Evolutionary conservation across 2,888 invertebrate genomes (phyloP), one percentile per base, ranked within the genome.

Genomic region (Tachystola acroxantha): DNA sequence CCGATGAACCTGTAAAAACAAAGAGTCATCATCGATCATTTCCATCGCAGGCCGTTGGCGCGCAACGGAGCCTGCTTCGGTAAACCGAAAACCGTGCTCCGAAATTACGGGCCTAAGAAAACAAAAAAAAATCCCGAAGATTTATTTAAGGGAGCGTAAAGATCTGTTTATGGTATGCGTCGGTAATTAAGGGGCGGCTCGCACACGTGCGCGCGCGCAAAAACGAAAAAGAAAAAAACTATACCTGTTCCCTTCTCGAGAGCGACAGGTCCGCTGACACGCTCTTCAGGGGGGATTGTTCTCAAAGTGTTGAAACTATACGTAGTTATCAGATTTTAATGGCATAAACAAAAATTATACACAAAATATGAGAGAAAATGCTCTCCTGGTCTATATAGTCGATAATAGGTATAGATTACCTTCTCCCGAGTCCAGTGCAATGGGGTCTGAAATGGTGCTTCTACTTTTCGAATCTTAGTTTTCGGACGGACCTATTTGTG

Each of bases 121-220:
- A 84, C 74, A 80, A 70, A 60, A 70, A 72, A 36, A 32, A 32
- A 16, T 10, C 53, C 54, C 48, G 71, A 81, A 84, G 86, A 86
- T 86, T 85, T 86, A 86, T 85, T 85, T 85, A 85, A 86, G 76
- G 85, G 77, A 84, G 84, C 86, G 85, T 85, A 85, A 86, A 86
- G 84, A 85, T 86, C 82, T 86, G 86, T 86, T 86, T 86, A 86
- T 86, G 86, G 86, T 86, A 86, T 86, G 86, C 82, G 85, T 78
- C 71, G 72, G 81, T 86, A 86, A 86, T 86, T 85, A 86, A 85
- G 85, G 85, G 81, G 78, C 73, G 77, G 80, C 63, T 54, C 60
- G 75, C 80, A 84, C 84, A 82, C 81, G 85, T 84, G 86, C 84
- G 81, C 74, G 58, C 58, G 48, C 77, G 82, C 79, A 81, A 78